Conservation (phyloP, 2,113 vertebrate genomes). For the Montifringilla adamsi region DNA sequence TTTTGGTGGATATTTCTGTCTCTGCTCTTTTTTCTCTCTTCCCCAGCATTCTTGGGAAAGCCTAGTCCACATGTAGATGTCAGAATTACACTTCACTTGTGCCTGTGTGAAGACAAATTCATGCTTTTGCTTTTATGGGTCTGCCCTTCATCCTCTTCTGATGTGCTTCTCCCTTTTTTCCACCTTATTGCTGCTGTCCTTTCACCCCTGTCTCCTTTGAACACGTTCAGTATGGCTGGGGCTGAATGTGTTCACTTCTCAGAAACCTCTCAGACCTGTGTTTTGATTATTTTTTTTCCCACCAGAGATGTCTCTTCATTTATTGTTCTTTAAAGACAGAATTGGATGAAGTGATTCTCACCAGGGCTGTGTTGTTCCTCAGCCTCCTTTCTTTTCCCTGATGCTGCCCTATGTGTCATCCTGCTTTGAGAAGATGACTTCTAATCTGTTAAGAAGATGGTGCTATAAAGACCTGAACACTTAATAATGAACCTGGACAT, state of each 20-base stretch:
- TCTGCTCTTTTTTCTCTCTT: background rate
- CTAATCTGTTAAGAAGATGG: constrained; percentile 48
- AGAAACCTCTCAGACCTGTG: constrained; percentile 43
- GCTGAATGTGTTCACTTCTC: constrained; percentile 27
- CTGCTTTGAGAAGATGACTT: constrained; percentile 58
- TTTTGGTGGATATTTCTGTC: background rate
- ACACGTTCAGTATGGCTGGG: background rate
- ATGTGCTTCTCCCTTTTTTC: constrained; percentile 39
- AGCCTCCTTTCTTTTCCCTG: constrained; percentile 36
- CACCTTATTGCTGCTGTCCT: constrained; percentile 42
- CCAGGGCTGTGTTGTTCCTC: constrained; percentile 35
- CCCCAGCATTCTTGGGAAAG: constrained; percentile 3
- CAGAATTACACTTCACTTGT: background rate
- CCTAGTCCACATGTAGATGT: background rate
- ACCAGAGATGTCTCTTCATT: constrained; percentile 41
- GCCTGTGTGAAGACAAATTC: background rate
- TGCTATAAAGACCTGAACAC: constrained; percentile 40
- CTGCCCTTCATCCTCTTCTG: constrained; percentile 45
- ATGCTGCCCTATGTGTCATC: constrained; percentile 34
- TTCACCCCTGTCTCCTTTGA: constrained; percentile 49
- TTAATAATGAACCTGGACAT: constrained; percentile 33
- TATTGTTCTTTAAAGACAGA: constrained; percentile 52
- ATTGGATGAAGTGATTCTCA: constrained; percentile 43
- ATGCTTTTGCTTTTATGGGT: background rate
- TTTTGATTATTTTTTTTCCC: constrained; percentile 41